Conservation (phyloP, 2,113 vertebrate genomes). For the Puffinus mauretanicus region DNA sequence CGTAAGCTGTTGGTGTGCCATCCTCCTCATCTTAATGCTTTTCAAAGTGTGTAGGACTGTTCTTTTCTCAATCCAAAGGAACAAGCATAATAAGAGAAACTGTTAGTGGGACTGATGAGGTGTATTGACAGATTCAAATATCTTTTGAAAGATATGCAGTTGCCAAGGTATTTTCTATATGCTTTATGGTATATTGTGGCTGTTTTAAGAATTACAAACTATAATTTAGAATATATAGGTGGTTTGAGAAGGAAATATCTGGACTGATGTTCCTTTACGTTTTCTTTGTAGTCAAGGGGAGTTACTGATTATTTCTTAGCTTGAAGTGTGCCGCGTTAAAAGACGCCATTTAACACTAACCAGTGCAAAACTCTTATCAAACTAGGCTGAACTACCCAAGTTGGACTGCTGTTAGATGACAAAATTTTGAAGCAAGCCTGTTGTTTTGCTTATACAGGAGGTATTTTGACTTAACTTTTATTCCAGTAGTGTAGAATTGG, state of each 20-base stretch:
- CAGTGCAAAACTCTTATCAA: background rate
- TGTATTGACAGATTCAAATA: background rate
- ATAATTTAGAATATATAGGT: background rate
- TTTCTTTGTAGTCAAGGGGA: fast-evolving
- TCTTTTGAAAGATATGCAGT: background rate
- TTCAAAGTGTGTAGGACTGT: background rate
- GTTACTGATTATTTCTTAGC: background rate
- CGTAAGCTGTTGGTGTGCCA: background rate
- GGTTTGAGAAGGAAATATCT: background rate
- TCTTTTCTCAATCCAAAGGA: background rate
- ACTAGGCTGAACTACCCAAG: background rate
- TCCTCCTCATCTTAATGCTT: background rate
- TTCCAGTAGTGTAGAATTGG: background rate
- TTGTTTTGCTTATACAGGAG: background rate
- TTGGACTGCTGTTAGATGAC: background rate
- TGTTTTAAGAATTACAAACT: background rate
- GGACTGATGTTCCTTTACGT: fast-evolving
- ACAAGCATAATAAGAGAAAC: background rate
- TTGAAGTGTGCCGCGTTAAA: background rate
- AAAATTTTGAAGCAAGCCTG: background rate
- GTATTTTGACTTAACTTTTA: background rate
- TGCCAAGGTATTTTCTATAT: background rate
- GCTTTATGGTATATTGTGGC: background rate
- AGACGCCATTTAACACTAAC: background rate
- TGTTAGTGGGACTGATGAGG: background rate